phyloP scores from a whole-genome alignment of 2,113 vertebrate species.

The Malurus elegans region DNA sequence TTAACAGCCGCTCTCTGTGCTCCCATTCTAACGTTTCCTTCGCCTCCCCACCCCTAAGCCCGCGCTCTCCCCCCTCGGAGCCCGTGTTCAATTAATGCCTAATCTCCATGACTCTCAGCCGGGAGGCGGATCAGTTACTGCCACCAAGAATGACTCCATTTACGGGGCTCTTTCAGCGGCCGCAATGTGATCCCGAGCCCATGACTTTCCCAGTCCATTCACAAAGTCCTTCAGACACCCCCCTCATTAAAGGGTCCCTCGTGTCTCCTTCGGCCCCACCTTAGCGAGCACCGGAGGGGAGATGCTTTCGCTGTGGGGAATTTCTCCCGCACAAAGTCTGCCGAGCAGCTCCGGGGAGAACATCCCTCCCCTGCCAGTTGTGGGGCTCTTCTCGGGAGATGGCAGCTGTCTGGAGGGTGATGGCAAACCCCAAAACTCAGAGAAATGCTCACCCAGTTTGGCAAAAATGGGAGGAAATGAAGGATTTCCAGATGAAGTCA shows the following conservation, averaged over 20 bases:
- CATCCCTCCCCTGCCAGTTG: not conserved
- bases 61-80: not conserved
- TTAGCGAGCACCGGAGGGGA: rapidly evolving
- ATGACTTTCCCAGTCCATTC: slow-evolving; percentile 42
- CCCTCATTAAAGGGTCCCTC: not conserved
- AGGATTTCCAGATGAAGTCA: not conserved
- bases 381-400: not conserved
- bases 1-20: slow-evolving; percentile 19
- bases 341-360: not conserved
- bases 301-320: rapidly evolving
- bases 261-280: not conserved
- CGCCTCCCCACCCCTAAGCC: not conserved
- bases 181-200: slow-evolving; percentile 35
- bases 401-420: not conserved
- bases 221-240: not conserved
- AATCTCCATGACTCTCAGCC: slow-evolving; percentile 31
- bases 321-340: not conserved
- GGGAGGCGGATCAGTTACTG: slow-evolving; percentile 46
- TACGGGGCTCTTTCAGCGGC: slow-evolving; percentile 23
- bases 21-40: not conserved
- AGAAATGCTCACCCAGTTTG: not conserved
- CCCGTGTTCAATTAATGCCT: slow-evolving; percentile 10
- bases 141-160: slow-evolving; percentile 52
- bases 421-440: not conserved
- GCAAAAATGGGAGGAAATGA: not conserved